Base-by-base conservation (phyloP, 1,140 invertebrate species). In the Caenorhabditis brenneri region DNA sequence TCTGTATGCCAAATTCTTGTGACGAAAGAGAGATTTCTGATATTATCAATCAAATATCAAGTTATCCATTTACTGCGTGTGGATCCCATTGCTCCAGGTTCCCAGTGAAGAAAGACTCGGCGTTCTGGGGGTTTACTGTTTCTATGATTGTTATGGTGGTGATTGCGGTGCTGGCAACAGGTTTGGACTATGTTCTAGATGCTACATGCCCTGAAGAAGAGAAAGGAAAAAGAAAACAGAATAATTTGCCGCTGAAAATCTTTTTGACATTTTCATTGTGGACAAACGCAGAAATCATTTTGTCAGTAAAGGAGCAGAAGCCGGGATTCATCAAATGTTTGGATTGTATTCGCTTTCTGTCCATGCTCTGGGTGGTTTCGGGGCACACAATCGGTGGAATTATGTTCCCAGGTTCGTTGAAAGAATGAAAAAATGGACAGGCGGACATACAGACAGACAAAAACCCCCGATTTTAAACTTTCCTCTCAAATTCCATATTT, bases 271-370 rank as follows among this genome's bases (percentile, higher is more conserved):
- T 87, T 27, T 87, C 86, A 19, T 27, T 83, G 4, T 80, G 69
- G 27, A 87, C 83, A 0, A 86, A 87, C 65, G 86, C 79, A 15
- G 42, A 49, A 7, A 49, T 87, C 19, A 85, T 87, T 42, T 48
- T 87, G 15, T 69, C 39, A 0, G 65, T 81, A 0, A 79, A 48
- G 19, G 60, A 83, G 16, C 53, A 74, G 16, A 74, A 39, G 9
- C n/a, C 48, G 15, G 85, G 82, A 22, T 48, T 51, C 33, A 80
- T 87, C n/a, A 53, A 55, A 22, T 85, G 80, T 29, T 65, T 91
- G 7, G 88, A 91, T 83, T 90, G 91, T n/a, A 90, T 91, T 22
- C 84, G 91, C 0, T 90, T 91, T 82, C 83, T 91, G 48, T 90
- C 89, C 69, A 87, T 91, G 53, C 81, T 88, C 3, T 91, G 91